These are phyloP conservation scores for Lichenostomus cassidix DNA, from an alignment of 2,113 vertebrate genomes.

Conservation along the genomic window DNA sequence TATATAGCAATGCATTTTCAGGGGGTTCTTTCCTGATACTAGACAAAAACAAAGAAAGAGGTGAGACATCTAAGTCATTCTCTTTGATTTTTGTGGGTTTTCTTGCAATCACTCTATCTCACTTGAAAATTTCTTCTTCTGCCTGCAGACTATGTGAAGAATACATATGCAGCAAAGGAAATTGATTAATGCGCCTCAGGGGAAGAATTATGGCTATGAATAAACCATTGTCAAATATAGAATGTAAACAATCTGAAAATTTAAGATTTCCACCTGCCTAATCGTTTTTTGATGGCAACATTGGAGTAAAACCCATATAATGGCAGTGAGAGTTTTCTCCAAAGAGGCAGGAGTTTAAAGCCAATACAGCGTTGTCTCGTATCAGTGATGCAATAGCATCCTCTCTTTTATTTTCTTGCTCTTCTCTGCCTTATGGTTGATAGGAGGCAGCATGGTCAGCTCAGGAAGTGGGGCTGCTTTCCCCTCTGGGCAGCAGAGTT, in stretches of 20 bases:
- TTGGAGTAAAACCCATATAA: neutral
- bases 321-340: neutral
- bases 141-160: neutral
- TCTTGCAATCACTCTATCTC: neutral
- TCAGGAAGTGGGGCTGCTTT: neutral
- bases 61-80: neutral
- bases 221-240: neutral
- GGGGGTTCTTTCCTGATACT: neutral
- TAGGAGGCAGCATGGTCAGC: neutral
- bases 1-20: neutral
- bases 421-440: too few species aligned
- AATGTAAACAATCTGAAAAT: neutral
- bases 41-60: neutral
- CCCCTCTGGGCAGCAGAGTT: neutral
- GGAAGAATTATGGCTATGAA: neutral
- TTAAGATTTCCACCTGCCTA: neutral
- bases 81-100: neutral
- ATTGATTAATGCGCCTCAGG: neutral
- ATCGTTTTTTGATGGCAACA: neutral
- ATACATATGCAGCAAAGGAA: neutral
- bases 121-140: neutral
- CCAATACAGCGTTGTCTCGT: neutral
- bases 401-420: neutral
- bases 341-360: neutral
- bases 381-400: neutral